Conservation (phyloP, 2,113 vertebrate genomes). For the Microtus pennsylvanicus region DNA sequence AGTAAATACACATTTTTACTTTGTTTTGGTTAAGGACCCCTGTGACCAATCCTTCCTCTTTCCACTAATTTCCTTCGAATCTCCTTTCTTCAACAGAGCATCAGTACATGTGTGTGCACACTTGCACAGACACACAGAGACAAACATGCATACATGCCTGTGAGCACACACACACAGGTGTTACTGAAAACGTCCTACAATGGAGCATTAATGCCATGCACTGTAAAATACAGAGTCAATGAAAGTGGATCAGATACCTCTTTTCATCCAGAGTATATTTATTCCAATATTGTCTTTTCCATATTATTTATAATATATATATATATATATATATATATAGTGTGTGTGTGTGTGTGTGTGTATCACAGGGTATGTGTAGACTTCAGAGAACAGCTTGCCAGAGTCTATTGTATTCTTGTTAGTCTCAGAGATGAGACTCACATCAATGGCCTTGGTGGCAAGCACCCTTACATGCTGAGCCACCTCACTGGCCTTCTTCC, state of each 20-base stretch:
- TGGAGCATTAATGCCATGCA: not conserved
- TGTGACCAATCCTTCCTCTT: not conserved
- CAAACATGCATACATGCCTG: no score
- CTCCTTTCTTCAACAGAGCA: not conserved
- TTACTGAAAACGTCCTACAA: not conserved
- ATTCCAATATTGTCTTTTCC: not conserved
- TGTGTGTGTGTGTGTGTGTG: not conserved
- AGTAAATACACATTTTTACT: not conserved
- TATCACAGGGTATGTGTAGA: not conserved
- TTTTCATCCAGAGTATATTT: not conserved
- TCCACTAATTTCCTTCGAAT: not conserved
- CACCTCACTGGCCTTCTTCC: not conserved
- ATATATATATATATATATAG: no score
- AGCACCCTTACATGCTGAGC: no score
- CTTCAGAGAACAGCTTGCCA: not conserved
- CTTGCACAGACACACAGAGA: not conserved
- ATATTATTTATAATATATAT: not conserved
- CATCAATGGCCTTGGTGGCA: not conserved
- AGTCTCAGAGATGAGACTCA: no score
- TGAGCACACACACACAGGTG: not conserved
- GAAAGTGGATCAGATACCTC: not conserved
- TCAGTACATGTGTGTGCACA: not conserved
- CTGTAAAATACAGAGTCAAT: not conserved
- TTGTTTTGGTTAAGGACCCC: not conserved
- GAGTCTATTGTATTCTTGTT: not conserved